phyloP scores from a whole-genome alignment of 1,140 invertebrate genomes.

The Dendroctonus ponderosae region DNA sequence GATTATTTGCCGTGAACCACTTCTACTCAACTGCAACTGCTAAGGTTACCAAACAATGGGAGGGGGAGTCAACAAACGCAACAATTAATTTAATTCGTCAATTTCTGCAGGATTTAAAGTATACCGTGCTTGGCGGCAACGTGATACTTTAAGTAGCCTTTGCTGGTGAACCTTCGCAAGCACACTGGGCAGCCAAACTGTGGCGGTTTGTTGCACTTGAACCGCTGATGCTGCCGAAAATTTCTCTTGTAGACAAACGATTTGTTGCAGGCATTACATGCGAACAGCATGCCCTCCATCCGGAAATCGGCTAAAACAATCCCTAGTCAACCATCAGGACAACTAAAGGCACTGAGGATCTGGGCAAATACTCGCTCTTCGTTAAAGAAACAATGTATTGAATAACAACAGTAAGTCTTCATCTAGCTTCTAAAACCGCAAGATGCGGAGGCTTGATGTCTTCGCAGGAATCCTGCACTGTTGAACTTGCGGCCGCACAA shows the following conservation, averaged over 20 bases:
- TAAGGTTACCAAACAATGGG: no score
- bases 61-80: no score
- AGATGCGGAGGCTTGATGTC: slow-evolving; percentile 22
- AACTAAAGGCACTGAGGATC: no score
- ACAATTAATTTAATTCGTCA: no score
- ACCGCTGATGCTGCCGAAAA: slow-evolving; percentile 65
- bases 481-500: slow-evolving; percentile 24
- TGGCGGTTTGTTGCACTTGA: slow-evolving; percentile 60
- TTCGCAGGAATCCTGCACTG: slow-evolving; percentile 18
- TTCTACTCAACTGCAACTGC: no score
- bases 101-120: no score
- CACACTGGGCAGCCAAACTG: slow-evolving; percentile 54
- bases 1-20: no score
- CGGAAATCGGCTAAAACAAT: no score
- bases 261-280: slow-evolving; percentile 51
- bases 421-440: neutral
- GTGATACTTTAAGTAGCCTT: no score
- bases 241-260: slow-evolving; percentile 43
- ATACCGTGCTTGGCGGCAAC: no score
- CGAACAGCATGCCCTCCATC: neutral
- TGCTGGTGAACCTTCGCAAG: slow-evolving; percentile 45
- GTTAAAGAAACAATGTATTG: neutral
- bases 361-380: no score
- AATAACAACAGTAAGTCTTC: neutral
- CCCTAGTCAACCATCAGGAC: no score